A percentile compares a stretch with the other conserved stretches of the same genome.
These are phyloP conservation scores for Pelodiscus sinensis DNA, from an alignment of 2,113 vertebrate species.

Conservation along the genomic window DNA sequence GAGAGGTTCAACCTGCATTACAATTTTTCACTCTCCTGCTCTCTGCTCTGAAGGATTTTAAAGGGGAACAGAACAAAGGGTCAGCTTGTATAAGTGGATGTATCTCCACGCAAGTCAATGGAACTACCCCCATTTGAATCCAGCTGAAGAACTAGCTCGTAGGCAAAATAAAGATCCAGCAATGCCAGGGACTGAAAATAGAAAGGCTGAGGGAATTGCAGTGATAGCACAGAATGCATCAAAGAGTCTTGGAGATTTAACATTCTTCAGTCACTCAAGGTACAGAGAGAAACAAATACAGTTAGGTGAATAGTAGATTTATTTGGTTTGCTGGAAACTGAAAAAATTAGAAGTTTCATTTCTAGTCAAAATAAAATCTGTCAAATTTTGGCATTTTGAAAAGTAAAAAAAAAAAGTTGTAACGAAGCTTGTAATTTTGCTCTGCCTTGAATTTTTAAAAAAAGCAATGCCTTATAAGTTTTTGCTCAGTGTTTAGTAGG, in stretches of 20 bases:
- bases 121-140: neutral
- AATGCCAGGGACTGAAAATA: accelerated
- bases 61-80: neutral
- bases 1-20: too few relatives aligned
- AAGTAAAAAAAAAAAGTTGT: neutral
- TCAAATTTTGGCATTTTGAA: neutral
- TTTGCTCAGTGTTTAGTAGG: too few relatives aligned
- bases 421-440: neutral
- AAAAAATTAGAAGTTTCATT: neutral
- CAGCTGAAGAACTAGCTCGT: neutral
- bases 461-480: too few relatives aligned
- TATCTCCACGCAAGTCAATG: neutral
- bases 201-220: accelerated
- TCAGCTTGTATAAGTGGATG: accelerated
- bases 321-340: neutral
- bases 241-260: neutral
- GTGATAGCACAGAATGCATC: accelerated
- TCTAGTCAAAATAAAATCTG: neutral
- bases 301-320: neutral
- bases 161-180: neutral
- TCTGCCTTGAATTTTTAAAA: neutral
- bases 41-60: neutral
- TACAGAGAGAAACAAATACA: neutral
- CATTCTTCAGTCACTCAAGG: neutral
- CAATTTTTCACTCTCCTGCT: too few relatives aligned